Percentiles rank a stretch among this genome's conserved stretches.
Evolutionary conservation across 2,888 invertebrate genomes (phyloP).

Genomic region (Cyrtodaria siliqua): DNA sequence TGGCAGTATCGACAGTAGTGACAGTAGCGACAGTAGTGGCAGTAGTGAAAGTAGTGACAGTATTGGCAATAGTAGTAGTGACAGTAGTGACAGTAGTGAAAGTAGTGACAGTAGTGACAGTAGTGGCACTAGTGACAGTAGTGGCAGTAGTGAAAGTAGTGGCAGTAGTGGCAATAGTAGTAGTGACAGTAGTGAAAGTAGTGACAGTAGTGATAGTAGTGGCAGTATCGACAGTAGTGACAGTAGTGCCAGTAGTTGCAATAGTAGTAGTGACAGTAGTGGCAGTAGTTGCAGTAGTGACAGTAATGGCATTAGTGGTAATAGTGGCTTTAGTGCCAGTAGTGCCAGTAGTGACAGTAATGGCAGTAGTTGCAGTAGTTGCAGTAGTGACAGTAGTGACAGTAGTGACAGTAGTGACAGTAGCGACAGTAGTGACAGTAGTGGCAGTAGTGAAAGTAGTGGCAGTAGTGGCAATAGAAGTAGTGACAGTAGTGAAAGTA

Average conservation of each 20-base stretch:
- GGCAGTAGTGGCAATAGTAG: slow-evolving; percentile 8
- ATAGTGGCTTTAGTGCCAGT: slow-evolving; percentile 3
- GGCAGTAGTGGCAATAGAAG: slow-evolving; percentile 19
- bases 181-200: slow-evolving; percentile 1
- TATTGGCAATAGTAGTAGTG: slow-evolving; percentile 5
- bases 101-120: neutral
- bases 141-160: slow-evolving; percentile 6
- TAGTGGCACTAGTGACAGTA: slow-evolving; percentile 1
- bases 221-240: slow-evolving; percentile 1
- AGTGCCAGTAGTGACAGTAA: slow-evolving; percentile 6
- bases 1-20: neutral
- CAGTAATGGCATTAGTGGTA: slow-evolving; percentile 11
- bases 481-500: slow-evolving; percentile 20
- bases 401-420: slow-evolving; percentile 20
- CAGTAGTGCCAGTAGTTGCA: slow-evolving; percentile 13
- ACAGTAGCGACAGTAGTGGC: slow-evolving; percentile 1
- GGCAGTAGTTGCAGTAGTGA: neutral
- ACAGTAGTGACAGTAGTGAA: neutral
- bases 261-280: slow-evolving; percentile 1
- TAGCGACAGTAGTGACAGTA: slow-evolving; percentile 11
- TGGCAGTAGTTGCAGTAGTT: slow-evolving; percentile 1
- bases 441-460: slow-evolving; percentile 23
- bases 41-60: neutral
- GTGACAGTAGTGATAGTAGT: slow-evolving; percentile 7
- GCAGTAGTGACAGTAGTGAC: slow-evolving; percentile 14